A percentile compares a stretch with the other conserved stretches of the same genome.
These are phyloP conservation scores for Takifugu bimaculatus DNA, from an alignment of 2,113 vertebrate species.

Conservation along the genomic window DNA sequence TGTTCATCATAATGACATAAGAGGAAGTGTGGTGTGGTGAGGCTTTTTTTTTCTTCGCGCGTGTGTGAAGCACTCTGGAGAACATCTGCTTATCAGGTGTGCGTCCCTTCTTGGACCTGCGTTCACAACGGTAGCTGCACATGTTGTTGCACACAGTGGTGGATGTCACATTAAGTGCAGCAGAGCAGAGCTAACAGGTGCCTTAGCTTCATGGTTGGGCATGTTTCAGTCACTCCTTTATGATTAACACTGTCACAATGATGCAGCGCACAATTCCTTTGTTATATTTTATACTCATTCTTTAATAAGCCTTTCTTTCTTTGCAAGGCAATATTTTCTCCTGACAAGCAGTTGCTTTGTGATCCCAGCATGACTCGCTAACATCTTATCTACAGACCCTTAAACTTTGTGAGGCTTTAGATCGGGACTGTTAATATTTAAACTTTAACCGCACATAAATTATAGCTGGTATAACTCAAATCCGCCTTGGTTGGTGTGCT, in stretches of 20 bases:
- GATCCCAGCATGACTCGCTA: too few relatives aligned
- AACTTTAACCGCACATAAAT: too few relatives aligned
- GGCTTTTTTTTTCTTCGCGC: constrained; percentile 48
- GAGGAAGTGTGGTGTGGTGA: constrained; percentile 47
- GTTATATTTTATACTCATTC: too few relatives aligned
- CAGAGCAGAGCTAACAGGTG: constrained; percentile 35
- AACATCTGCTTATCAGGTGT: constrained; percentile 57
- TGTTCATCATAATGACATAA: constrained; percentile 37
- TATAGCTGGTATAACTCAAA: too few relatives aligned
- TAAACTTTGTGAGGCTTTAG: too few relatives aligned
- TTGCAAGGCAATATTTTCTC: too few relatives aligned
- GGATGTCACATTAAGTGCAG: constrained; percentile 8
- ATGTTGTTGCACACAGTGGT: constrained; percentile 2
- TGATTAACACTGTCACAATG: constrained; percentile 1
- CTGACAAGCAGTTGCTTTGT: too few relatives aligned
- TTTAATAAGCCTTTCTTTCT: too few relatives aligned
- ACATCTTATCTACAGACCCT: too few relatives aligned
- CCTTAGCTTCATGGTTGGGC: constrained; percentile 18
- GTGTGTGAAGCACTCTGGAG: constrained; percentile 50
- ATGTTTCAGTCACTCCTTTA: not conserved
- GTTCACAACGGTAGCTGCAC: constrained; percentile 19
- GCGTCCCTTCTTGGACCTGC: constrained; percentile 26
- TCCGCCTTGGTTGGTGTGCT: too few relatives aligned
- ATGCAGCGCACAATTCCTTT: constrained; percentile 12
- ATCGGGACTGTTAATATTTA: too few relatives aligned